Conservation (phyloP, 2,888 invertebrate genomes). For the Nomada flava region DNA sequence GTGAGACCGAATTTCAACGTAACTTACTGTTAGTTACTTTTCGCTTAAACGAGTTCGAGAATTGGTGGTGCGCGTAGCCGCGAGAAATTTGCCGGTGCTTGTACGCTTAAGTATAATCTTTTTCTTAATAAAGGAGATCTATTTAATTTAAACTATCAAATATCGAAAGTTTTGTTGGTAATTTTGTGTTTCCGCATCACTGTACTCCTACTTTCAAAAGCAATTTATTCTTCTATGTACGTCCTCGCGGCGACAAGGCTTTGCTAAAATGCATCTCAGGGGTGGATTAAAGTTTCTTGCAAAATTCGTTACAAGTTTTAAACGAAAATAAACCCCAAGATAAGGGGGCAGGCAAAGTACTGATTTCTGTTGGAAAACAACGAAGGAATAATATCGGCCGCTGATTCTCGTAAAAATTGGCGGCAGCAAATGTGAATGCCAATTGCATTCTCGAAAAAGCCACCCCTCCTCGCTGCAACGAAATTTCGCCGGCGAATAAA, state of each 20-base stretch:
- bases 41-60: constrained; percentile 14
- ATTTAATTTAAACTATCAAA: neutral
- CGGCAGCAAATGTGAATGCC: neutral
- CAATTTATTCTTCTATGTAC: too few species aligned
- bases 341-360: too few species aligned
- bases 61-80: neutral
- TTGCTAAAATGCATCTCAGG: too few species aligned
- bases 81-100: too few species aligned
- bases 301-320: too few species aligned
- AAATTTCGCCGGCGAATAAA: neutral
- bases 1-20: neutral
- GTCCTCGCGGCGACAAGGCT: too few species aligned
- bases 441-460: neutral
- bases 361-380: neutral
- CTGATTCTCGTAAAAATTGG: neutral
- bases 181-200: neutral
- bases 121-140: neutral
- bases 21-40: constrained; percentile 7
- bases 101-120: too few species aligned
- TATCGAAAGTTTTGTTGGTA: neutral
- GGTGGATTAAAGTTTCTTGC: too few species aligned
- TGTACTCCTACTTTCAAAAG: too few species aligned
- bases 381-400: neutral
- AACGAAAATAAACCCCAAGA: too few species aligned
- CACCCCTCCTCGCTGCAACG: neutral